Percentiles rank a stretch among this genome's conserved stretches.
phyloP scores from a whole-genome alignment of 1,140 invertebrate species.

The Trialeurodes vaporariorum region DNA sequence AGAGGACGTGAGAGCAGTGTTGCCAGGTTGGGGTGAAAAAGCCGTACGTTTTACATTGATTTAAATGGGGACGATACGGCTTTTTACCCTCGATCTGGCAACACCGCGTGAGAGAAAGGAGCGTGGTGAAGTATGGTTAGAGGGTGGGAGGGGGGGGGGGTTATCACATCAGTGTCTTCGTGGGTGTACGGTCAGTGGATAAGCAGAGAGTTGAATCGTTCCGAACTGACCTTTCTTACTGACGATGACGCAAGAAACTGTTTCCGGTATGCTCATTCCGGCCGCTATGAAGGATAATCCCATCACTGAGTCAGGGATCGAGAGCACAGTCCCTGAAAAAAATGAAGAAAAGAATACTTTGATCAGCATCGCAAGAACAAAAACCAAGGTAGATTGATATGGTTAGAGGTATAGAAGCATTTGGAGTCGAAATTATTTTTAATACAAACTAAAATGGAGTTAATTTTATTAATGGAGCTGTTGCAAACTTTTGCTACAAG shows the following conservation, averaged over 20 bases:
- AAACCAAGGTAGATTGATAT: too few relatives aligned
- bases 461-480: too few relatives aligned
- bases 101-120: not conserved
- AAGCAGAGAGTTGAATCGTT: not conserved
- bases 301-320: constrained; percentile 62
- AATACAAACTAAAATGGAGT: not conserved
- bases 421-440: too few relatives aligned
- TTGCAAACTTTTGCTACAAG: too few relatives aligned
- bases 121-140: not conserved
- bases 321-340: constrained; percentile 44
- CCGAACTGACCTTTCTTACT: constrained; percentile 53
- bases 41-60: too few relatives aligned
- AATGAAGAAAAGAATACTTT: not conserved
- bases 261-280: constrained; percentile 77
- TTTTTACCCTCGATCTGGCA: too few relatives aligned
- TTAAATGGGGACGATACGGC: too few relatives aligned
- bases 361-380: too few relatives aligned
- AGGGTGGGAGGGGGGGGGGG: not conserved
- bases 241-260: constrained; percentile 65
- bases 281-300: constrained; percentile 72
- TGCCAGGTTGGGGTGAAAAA: too few relatives aligned
- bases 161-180: not conserved
- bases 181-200: not conserved
- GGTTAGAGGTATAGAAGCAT: too few relatives aligned
- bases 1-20: too few relatives aligned